Percentiles rank a stretch among this genome's conserved stretches.
These are phyloP conservation scores for Pseudorhombus dupliciocellatus DNA, from an alignment of 2,113 vertebrate species.

Conservation along the genomic window DNA sequence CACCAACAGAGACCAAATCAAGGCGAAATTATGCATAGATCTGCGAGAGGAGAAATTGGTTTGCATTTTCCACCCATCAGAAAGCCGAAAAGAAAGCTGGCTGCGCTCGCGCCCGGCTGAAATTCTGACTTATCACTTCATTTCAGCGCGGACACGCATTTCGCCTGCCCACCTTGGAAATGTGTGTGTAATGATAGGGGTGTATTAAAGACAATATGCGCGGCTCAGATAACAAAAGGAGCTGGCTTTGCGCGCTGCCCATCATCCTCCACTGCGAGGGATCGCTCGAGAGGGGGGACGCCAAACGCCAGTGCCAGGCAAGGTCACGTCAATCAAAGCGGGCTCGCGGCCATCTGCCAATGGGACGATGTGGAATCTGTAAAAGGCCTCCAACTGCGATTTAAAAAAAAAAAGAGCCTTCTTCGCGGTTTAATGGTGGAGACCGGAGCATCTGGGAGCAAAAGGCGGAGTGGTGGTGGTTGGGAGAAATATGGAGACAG, in stretches of 20 bases:
- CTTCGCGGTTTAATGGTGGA: constrained; percentile 26
- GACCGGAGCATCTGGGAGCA: neutral
- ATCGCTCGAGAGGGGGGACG: constrained; percentile 20
- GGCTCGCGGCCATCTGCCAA: constrained; percentile 45
- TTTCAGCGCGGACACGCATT: constrained; percentile 53
- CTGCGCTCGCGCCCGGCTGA: constrained; percentile 15
- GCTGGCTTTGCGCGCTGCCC: constrained; percentile 42
- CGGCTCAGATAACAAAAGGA: constrained; percentile 65
- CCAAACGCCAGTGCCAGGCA: constrained; percentile 44
- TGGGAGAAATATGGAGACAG: constrained; percentile 45
- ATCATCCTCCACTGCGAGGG: constrained; percentile 43
- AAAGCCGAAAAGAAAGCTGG: constrained; percentile 38
- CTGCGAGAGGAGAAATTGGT: constrained; percentile 48
- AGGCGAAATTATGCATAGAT: constrained; percentile 62
- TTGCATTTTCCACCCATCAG: constrained; percentile 48
- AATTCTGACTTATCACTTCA: constrained; percentile 56
- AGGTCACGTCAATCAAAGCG: constrained; percentile 58
- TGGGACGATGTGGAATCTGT: constrained; percentile 31
- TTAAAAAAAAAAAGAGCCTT: neutral
- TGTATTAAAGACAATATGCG: constrained; percentile 62
- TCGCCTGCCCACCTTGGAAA: constrained; percentile 49
- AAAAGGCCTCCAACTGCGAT: constrained; percentile 18
- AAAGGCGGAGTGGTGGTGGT: neutral
- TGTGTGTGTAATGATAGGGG: constrained; percentile 64
- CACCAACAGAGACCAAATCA: constrained; percentile 45